These are phyloP conservation scores for Sinelater perroti DNA, from an alignment of 2,888 invertebrate genomes.

Conservation along the genomic window DNA sequence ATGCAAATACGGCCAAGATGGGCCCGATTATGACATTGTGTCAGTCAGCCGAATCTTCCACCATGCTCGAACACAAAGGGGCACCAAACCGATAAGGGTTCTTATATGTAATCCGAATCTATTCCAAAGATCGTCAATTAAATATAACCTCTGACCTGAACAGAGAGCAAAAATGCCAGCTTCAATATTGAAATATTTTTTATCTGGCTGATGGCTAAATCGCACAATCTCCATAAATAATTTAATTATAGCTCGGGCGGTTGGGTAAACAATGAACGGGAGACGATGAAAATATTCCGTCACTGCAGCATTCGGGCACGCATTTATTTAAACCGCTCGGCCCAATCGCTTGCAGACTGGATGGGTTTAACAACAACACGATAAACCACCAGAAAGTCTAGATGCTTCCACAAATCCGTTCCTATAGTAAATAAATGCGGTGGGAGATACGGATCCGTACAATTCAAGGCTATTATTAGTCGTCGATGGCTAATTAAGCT, in stretches of 20 bases:
- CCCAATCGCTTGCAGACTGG: too few relatives aligned
- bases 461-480: too few relatives aligned
- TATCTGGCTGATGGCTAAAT: constrained; percentile 7
- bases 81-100: constrained; percentile 3
- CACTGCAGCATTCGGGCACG: not conserved
- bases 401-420: too few relatives aligned
- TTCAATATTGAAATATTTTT: constrained; percentile 17
- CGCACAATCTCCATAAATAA: constrained; percentile 16
- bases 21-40: constrained; percentile 22
- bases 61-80: constrained; percentile 1
- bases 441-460: too few relatives aligned
- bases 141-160: constrained; percentile 33
- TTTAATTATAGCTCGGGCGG: constrained; percentile 4
- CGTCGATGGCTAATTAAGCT: too few relatives aligned
- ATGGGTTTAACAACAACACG: too few relatives aligned
- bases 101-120: constrained; percentile 23
- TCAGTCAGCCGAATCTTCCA: not conserved
- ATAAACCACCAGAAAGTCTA: too few relatives aligned
- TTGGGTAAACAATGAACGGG: not conserved
- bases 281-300: constrained; percentile 2
- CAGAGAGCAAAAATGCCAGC: constrained; percentile 14
- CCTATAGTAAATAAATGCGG: too few relatives aligned
- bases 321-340: too few relatives aligned
- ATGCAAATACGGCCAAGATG: constrained; percentile 36
- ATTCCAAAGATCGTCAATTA: constrained; percentile 36